phyloP scores from a whole-genome alignment of 2,797 vertebrate species.

The Brachyrhaphis roseni region DNA sequence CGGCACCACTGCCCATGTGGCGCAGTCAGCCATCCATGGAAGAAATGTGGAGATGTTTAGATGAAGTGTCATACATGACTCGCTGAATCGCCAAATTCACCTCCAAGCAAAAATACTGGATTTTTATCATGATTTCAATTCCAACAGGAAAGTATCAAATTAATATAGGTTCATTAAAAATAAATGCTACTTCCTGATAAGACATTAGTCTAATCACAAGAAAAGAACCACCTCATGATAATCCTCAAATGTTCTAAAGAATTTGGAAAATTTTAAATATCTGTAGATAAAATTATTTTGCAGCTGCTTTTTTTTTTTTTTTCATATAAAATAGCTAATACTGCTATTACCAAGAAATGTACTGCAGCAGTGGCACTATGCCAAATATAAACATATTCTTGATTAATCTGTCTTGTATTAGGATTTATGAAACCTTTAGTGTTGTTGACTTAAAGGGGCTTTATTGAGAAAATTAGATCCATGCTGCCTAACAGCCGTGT shows the following conservation, averaged over 20 bases:
- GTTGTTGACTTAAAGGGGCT: conserved; percentile 76
- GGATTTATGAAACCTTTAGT: conserved; percentile 72
- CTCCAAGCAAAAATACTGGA: conserved; percentile 1
- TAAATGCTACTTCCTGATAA: not conserved
- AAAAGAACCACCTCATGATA: conserved; percentile 19
- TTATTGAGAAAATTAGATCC: conserved; percentile 81
- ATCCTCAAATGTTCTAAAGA: not conserved
- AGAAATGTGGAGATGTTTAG: not conserved
- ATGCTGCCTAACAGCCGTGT: conserved; percentile 78
- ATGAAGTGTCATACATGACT: conserved; percentile 2
- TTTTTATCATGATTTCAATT: not conserved
- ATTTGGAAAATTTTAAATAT: not conserved
- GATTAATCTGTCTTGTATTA: conserved; percentile 70
- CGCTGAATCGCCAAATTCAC: conserved; percentile 15
- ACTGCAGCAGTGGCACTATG: conserved; percentile 25
- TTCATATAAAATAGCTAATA: conserved; percentile 33
- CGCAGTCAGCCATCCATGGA: conserved; percentile 35
- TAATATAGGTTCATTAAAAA: not conserved
- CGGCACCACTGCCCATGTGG: conserved; percentile 82
- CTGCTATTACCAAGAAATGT: conserved; percentile 35
- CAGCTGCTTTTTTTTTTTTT: not conserved
- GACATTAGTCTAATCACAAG: conserved; percentile 27
- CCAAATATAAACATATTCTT: conserved; percentile 58
- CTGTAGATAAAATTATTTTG: not conserved
- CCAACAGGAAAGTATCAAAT: not conserved